Percentiles rank a stretch among this genome's conserved stretches.
Evolutionary conservation across 2,113 vertebrate genomes (phyloP).

Genomic region (Tretioscincus oriximinensis): DNA sequence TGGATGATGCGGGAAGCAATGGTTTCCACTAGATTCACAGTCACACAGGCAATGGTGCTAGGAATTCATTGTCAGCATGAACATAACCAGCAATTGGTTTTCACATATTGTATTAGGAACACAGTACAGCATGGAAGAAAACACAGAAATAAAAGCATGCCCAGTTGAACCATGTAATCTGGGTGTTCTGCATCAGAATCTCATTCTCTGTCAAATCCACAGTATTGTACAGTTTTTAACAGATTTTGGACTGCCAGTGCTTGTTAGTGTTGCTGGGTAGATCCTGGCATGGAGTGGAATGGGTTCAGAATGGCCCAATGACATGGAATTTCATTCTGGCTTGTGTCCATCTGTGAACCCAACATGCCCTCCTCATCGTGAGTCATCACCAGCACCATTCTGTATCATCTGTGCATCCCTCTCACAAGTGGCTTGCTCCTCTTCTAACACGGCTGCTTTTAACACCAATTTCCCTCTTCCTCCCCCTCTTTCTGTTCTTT

Average conservation of each 20-base stretch:
- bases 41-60: neutral
- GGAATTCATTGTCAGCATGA: neutral
- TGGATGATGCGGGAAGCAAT: neutral
- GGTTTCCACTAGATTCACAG: neutral
- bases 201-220: conserved; percentile 16
- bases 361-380: neutral
- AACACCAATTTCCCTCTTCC: conserved; percentile 67
- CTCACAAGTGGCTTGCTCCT: neutral
- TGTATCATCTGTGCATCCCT: neutral
- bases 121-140: accelerated
- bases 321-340: neutral
- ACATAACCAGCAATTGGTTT: accelerated
- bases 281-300: neutral
- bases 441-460: conserved; percentile 60
- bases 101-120: neutral
- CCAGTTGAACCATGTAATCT: accelerated
- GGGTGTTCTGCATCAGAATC: neutral
- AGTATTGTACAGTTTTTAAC: neutral
- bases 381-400: neutral
- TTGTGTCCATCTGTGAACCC: conserved; percentile 13
- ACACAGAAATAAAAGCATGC: neutral
- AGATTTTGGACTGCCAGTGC: neutral
- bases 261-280: neutral
- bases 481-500: conserved; percentile 73
- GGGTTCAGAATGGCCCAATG: neutral